Conservation (phyloP, 2,888 invertebrate genomes). For the Drosophila birchii region DNA sequence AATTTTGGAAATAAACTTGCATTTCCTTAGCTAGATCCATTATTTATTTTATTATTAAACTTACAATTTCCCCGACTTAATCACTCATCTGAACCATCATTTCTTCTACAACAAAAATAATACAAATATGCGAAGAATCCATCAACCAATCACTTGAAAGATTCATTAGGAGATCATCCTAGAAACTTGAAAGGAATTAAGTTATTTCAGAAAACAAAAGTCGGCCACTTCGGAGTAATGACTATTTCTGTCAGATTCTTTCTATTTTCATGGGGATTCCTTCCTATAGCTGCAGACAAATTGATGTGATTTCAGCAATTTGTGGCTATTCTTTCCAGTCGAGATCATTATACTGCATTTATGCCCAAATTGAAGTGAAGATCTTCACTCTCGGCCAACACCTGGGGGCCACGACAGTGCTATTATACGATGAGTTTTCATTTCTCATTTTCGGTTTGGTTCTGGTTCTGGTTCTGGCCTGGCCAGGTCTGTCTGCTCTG, state of each 20-base stretch:
- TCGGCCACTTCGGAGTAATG: conserved; percentile 19
- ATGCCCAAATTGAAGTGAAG: conserved; percentile 48
- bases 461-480: conserved; percentile 12
- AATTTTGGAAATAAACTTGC: not conserved
- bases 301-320: conserved; percentile 46
- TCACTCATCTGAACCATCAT: not conserved
- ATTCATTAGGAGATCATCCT: conserved; percentile 37
- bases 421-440: conserved; percentile 74
- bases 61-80: not conserved
- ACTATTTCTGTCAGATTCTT: conserved; percentile 1
- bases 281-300: conserved; percentile 40
- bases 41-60: not conserved
- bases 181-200: conserved; percentile 21
- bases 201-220: conserved; percentile 41
- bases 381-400: conserved; percentile 48
- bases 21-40: too few species aligned
- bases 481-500: conserved; percentile 20
- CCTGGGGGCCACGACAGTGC: conserved; percentile 59
- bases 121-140: conserved; percentile 8
- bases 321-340: conserved; percentile 39
- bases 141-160: conserved; percentile 22
- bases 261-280: conserved; percentile 16
- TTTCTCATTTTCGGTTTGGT: conserved; percentile 48
- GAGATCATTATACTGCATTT: conserved; percentile 47
- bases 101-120: conserved; percentile 1